phyloP scores from a whole-genome alignment of 2,797 vertebrate species.

The Morelia viridis region DNA sequence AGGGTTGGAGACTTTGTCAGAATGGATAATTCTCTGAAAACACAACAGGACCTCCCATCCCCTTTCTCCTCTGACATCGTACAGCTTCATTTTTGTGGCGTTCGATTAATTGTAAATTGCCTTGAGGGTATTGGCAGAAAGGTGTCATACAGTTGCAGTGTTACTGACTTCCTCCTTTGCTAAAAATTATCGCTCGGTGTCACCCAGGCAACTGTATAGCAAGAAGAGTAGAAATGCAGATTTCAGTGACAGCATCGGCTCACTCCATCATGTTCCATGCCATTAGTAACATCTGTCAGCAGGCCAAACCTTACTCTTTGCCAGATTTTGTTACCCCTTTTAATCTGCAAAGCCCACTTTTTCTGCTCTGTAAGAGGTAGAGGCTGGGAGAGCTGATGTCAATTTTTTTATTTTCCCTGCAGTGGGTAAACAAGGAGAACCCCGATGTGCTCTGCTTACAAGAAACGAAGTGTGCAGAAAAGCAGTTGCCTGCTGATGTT shows the following conservation, averaged over 20 bases:
- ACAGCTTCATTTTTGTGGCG: neutral
- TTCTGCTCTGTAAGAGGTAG: neutral
- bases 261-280: neutral
- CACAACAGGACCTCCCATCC: neutral
- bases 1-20: neutral
- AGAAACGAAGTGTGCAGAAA: slow-evolving; percentile 88
- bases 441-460: slow-evolving; percentile 90
- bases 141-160: neutral
- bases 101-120: neutral
- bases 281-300: neutral
- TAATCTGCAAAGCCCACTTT: neutral
- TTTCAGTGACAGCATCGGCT: neutral
- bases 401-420: neutral
- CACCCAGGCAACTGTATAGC: no score
- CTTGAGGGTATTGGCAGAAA: neutral
- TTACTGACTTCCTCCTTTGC: neutral
- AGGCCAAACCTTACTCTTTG: neutral
- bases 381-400: neutral
- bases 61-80: neutral
- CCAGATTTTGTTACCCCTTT: neutral
- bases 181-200: neutral
- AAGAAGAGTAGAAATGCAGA: neutral
- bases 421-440: slow-evolving; percentile 89
- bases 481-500: slow-evolving; percentile 80
- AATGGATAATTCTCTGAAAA: neutral